phyloP scores from a whole-genome alignment of 2,113 vertebrate species.

The Rhinogobius similis region DNA sequence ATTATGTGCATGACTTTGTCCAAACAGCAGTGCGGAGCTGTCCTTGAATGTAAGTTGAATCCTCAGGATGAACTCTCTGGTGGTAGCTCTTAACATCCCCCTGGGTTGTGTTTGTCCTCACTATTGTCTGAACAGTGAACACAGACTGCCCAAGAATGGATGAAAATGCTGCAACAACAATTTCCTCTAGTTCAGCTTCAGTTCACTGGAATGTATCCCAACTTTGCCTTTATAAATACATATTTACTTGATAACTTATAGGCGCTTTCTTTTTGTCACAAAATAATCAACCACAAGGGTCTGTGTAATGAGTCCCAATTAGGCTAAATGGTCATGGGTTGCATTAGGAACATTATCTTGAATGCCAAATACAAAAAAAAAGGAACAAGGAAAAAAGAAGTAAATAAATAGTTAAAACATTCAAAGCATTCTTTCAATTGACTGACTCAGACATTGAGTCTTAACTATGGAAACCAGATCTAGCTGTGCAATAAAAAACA shows the following conservation, averaged over 20 bases:
- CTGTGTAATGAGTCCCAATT: no score
- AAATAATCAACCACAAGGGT: not conserved
- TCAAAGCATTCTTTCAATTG: not conserved
- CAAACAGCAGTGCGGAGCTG: not conserved
- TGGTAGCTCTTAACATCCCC: not conserved
- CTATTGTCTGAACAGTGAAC: conserved; percentile 8
- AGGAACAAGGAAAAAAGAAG: not conserved
- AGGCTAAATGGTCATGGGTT: no score
- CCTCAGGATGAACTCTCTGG: conserved; percentile 7
- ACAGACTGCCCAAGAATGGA: not conserved
- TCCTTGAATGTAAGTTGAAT: not conserved
- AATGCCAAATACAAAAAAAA: no score
- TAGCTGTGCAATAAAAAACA: conserved; percentile 5
- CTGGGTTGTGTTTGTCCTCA: conserved; percentile 8
- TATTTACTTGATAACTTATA: no score
- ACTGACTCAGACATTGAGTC: not conserved
- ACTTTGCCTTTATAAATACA: not conserved
- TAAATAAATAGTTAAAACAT: not conserved
- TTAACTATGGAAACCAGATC: not conserved
- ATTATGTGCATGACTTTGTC: not conserved
- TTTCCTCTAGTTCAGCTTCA: not conserved
- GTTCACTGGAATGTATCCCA: not conserved
- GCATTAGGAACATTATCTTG: no score
- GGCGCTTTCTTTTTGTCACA: no score
- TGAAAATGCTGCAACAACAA: not conserved